These are phyloP conservation scores for Anarhynchus alexandrinus DNA, from an alignment of 2,113 vertebrate genomes.

Conservation along the genomic window DNA sequence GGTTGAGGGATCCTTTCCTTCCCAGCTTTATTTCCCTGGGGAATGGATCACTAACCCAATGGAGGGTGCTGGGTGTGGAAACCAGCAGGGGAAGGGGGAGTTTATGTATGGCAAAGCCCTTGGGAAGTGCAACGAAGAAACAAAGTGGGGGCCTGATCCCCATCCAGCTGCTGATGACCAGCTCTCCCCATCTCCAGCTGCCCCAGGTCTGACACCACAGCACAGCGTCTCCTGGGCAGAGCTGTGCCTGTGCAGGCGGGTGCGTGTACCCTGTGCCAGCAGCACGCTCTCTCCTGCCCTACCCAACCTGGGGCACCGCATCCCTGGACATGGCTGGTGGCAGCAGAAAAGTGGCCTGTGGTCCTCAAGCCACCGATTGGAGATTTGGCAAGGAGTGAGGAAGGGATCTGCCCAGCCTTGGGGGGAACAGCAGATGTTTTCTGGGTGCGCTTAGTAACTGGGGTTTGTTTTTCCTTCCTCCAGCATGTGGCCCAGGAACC, in stretches of 20 bases:
- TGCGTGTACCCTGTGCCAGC: background rate
- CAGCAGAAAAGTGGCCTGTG: background rate
- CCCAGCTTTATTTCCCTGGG: background rate
- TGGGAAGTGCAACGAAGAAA: background rate
- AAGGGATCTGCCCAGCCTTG: background rate
- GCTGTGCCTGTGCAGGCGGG: background rate
- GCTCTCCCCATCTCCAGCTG: background rate
- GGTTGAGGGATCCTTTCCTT: background rate
- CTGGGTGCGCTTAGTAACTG: background rate
- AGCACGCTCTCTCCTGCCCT: background rate
- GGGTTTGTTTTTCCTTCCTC: background rate
- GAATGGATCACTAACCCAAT: fast-evolving
- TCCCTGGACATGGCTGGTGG: background rate
- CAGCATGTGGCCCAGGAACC: slow-evolving; percentile 88
- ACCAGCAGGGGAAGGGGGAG: background rate
- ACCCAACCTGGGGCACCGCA: fast-evolving
- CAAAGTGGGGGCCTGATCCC: background rate
- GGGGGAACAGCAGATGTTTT: background rate
- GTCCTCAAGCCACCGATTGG: background rate
- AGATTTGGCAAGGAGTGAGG: background rate
- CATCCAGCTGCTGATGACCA: fast-evolving
- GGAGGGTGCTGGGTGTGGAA: background rate
- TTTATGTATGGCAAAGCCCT: background rate
- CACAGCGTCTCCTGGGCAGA: background rate
- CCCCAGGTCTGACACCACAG: background rate